These are phyloP conservation scores for Choloepus didactylus DNA, from an alignment of 2,797 vertebrate species.

Conservation along the genomic window DNA sequence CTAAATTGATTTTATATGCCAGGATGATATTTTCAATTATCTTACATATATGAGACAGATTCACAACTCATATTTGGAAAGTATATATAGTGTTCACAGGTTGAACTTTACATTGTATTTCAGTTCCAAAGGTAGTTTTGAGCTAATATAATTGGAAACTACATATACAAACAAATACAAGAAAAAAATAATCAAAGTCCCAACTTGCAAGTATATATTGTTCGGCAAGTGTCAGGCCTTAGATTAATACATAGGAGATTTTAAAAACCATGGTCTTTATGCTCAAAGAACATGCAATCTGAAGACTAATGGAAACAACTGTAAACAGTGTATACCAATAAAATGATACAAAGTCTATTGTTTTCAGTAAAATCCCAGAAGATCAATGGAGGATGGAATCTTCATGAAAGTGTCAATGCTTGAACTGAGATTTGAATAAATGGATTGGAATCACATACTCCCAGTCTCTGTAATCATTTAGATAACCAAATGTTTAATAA, in stretches of 20 bases:
- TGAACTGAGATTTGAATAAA: not conserved
- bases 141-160: not conserved
- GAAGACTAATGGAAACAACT: not conserved
- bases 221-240: not conserved
- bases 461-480: not conserved
- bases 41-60: not conserved
- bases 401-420: not conserved
- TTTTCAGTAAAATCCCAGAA: not conserved
- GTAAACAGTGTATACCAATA: not conserved
- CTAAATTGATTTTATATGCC: not conserved
- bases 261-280: not conserved
- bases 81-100: not conserved
- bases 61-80: conserved; percentile 11
- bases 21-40: not conserved
- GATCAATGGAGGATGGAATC: not conserved
- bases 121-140: not conserved
- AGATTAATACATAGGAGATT: not conserved
- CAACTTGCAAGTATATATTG: not conserved
- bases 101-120: conserved; percentile 39
- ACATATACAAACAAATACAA: conserved; percentile 32
- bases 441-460: not conserved
- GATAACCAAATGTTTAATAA: not conserved
- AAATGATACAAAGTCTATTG: not conserved
- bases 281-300: not conserved
- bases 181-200: not conserved